Percentiles rank a stretch among this genome's conserved stretches.
Conservation (phyloP, 2,113 vertebrate genomes). For the Cyanoliseus patagonus region DNA sequence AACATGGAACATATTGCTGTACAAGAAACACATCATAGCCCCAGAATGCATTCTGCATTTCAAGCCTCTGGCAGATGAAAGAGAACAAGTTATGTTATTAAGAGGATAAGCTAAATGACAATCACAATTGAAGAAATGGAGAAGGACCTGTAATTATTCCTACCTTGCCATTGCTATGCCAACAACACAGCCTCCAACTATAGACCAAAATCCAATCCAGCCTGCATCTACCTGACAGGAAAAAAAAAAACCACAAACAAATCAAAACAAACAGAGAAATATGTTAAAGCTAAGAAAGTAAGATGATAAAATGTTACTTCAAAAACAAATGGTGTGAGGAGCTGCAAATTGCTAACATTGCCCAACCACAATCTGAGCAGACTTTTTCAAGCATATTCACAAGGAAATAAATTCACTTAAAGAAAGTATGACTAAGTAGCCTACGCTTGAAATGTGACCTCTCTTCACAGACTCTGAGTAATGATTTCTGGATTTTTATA, state of each 20-base stretch:
- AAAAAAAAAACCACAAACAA: not conserved
- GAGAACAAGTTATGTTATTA: not conserved
- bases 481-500: not conserved
- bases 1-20: not conserved
- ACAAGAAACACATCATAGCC: not conserved
- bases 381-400: not conserved
- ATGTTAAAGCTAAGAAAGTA: slow-evolving; percentile 10
- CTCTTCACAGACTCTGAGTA: not conserved
- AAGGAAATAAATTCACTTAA: slow-evolving; percentile 28
- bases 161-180: slow-evolving; percentile 95
- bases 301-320: not conserved
- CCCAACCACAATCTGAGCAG: not conserved
- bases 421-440: slow-evolving; percentile 27
- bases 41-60: not conserved
- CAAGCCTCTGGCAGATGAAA: not conserved
- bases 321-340: not conserved
- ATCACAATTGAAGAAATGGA: not conserved
- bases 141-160: slow-evolving; percentile 27
- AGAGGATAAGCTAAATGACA: not conserved
- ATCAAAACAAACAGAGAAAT: not conserved
- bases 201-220: slow-evolving; percentile 98
- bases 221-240: slow-evolving; percentile 89
- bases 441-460: not conserved
- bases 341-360: not conserved
- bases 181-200: slow-evolving; percentile 92